Evolutionary conservation across 2,113 vertebrate genomes (phyloP), one percentile per base, ranked within the genome.

Genomic region (Pardalotus punctatus): DNA sequence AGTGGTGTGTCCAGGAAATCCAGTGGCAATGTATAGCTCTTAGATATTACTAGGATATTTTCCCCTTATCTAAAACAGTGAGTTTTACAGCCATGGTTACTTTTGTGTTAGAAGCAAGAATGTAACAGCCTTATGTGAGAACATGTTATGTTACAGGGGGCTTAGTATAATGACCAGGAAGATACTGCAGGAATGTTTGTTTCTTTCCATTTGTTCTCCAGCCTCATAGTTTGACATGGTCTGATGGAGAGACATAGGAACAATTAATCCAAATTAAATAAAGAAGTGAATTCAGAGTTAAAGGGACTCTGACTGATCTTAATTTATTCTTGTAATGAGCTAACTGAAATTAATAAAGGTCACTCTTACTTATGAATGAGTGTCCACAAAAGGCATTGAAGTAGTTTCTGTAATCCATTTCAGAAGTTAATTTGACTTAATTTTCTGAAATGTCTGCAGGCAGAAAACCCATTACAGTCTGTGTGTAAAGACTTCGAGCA

Each of bases 381-480:
- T 51, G 28, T 89, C 93, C 91, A 61, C 9, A 14, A 45, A 88
- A 94, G 48, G 7, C 74, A 81, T 84, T 79, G 54, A 90, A 81
- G 67, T 62, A 70, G 35, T 70, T 95, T 94, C 86, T 82, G 56
- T 86, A 81, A 62, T 92, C 27, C 18, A 61, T 94, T 91, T 77
- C 76, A 80, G n/a, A 88, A 93, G 82, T 73, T 92, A 94, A 90
- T 86, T 60, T 92, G 47, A 93, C 77, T 88, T 88, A 65, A 67
- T 94, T 94, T 95, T 84, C 80, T 86, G 77, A 86, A 95, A 86
- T 67, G 76, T 91, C 80, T 86, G 47, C 77, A 78, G 83, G 77
- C 83, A 74, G 56, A 67, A 83, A 67, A 45, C 42, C 31, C 51
- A 73, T 61, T 70, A 31, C 23, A 42, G 43, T 47, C 62, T 38